phyloP scores from a whole-genome alignment of 2,113 vertebrate genomes.

The Psettodes erumei region DNA sequence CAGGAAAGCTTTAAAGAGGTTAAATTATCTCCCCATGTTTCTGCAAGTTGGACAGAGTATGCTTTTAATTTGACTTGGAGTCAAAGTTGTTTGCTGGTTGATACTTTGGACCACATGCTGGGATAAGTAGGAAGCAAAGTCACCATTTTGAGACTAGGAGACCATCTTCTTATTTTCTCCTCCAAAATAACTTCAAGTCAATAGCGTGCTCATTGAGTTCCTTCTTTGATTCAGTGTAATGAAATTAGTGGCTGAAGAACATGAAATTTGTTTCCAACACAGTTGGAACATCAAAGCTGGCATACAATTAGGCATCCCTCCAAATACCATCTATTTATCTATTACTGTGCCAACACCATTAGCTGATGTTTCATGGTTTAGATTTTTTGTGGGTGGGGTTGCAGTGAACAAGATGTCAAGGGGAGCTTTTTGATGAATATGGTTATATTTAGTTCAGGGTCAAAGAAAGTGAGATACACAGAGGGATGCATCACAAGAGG shows the following conservation, averaged over 20 bases:
- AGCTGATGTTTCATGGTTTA: conserved; percentile 34
- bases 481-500: not conserved
- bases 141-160: not conserved
- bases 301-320: conserved; percentile 46
- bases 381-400: not conserved
- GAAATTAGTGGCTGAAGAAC: conserved; percentile 47
- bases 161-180: not conserved
- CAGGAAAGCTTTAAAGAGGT: conserved; percentile 18
- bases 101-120: not conserved
- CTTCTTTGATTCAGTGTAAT: conserved; percentile 28
- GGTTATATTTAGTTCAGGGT: conserved; percentile 37
- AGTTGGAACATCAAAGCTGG: conserved; percentile 56
- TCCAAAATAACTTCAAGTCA: conserved; percentile 15
- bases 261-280: conserved; percentile 21
- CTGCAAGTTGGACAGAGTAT: not conserved
- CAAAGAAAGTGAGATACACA: conserved; percentile 19
- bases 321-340: conserved; percentile 50
- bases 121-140: not conserved
- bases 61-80: not conserved
- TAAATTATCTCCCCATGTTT: conserved; percentile 8
- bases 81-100: not conserved
- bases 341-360: conserved; percentile 28
- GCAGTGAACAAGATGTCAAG: conserved; percentile 24
- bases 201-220: conserved; percentile 1
- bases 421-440: conserved; percentile 15